phyloP scores from a whole-genome alignment of 2,888 invertebrate species.

The Gordius sp. region DNA sequence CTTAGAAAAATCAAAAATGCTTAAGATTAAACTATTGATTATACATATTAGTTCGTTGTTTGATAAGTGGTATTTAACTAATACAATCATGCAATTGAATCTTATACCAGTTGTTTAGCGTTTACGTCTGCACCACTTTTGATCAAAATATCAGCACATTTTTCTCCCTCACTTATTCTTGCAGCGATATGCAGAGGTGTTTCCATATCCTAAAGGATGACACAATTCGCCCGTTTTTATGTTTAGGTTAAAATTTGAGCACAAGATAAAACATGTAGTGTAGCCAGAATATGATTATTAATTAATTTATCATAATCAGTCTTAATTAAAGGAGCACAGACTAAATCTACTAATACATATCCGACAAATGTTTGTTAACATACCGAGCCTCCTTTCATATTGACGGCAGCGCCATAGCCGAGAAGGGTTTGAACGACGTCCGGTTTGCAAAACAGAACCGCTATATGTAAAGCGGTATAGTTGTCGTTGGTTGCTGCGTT shows the following conservation, averaged over 20 bases:
- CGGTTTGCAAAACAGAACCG: slow-evolving; percentile 38
- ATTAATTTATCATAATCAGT: no score
- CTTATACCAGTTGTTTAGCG: slow-evolving; percentile 49
- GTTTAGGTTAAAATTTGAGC: no score
- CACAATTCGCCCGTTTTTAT: no score
- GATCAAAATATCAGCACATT: slow-evolving; percentile 78
- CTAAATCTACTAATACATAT: no score
- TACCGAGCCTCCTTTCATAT: slow-evolving; percentile 42
- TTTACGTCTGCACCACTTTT: slow-evolving; percentile 93
- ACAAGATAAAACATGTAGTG: no score
- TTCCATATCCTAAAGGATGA: slow-evolving; percentile 52
- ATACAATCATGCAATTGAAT: not conserved
- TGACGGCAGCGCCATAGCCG: slow-evolving; percentile 86
- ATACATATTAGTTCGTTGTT: no score
- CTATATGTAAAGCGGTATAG: slow-evolving; percentile 86
- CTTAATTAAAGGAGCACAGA: no score
- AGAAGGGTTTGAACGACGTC: slow-evolving; percentile 54
- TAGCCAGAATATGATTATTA: no score
- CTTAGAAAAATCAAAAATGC: no score
- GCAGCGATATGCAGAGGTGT: slow-evolving; percentile 93
- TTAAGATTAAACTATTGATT: no score
- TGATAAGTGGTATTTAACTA: not conserved
- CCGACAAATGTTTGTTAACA: no score
- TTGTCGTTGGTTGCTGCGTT: slow-evolving; percentile 83
- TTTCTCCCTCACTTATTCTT: slow-evolving; percentile 58